Evolutionary conservation across 2,797 vertebrate genomes (phyloP).

Genomic region (Ptychobarbus kaznakovi): DNA sequence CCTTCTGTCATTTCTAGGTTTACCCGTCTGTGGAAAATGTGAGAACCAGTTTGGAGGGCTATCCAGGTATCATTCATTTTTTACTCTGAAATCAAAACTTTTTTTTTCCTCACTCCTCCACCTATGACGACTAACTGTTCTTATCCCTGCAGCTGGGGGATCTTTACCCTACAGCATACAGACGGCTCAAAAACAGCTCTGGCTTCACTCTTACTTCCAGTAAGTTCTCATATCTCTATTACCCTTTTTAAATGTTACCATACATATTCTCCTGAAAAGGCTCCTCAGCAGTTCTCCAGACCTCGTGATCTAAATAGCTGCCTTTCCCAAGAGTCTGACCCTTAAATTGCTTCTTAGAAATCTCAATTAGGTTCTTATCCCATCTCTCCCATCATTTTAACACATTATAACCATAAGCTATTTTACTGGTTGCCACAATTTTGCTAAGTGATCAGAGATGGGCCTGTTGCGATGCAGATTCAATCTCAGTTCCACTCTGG

Average conservation of each 20-base stretch:
- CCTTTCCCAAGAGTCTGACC: conserved; percentile 24
- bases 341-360: conserved; percentile 16
- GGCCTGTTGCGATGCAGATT: conserved; percentile 13
- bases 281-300: background rate
- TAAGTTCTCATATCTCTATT: conserved; percentile 75
- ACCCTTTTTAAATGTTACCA: background rate
- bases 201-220: conserved; percentile 96
- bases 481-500: conserved; percentile 4
- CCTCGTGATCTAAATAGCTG: conserved; percentile 3
- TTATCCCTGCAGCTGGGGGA: conserved; percentile 85
- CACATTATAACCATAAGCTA: conserved; percentile 19
- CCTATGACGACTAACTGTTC: background rate
- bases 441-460: conserved; percentile 29
- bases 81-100: background rate
- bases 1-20: conserved; percentile 74
- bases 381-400: background rate
- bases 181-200: conserved; percentile 94
- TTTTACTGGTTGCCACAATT: conserved; percentile 25
- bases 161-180: conserved; percentile 95
- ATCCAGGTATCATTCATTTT: conserved; percentile 83
- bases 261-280: conserved; percentile 18
- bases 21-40: conserved; percentile 96
- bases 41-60: conserved; percentile 94
- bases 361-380: conserved; percentile 1
- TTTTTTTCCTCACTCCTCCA: background rate